Conservation (phyloP, 2,888 invertebrate species). For the Mythimna vitellina region DNA sequence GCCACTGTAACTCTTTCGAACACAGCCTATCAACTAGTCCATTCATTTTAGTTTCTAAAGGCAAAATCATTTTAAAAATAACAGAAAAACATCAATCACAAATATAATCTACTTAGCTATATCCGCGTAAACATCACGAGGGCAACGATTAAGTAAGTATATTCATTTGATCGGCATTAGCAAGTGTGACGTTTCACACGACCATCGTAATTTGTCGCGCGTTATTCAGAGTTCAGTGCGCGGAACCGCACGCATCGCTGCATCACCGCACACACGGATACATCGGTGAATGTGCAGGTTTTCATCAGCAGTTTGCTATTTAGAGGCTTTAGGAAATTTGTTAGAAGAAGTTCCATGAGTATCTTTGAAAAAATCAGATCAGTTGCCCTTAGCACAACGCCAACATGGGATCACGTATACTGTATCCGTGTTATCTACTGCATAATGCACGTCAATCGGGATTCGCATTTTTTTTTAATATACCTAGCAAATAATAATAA, state of each 20-base stretch:
- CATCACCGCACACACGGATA: conserved; percentile 70
- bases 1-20: too few species aligned
- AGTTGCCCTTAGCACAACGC: too few species aligned
- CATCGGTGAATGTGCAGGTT: conserved; percentile 56
- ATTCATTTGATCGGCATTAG: conserved; percentile 71
- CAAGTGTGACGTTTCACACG: conserved; percentile 84
- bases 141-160: conserved; percentile 69
- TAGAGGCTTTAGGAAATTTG: not conserved
- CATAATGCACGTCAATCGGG: not conserved
- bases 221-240: conserved; percentile 77
- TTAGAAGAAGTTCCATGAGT: not conserved
- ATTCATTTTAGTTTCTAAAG: not conserved
- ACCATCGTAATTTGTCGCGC: conserved; percentile 81
- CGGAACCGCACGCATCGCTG: conserved; percentile 75
- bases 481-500: too few species aligned
- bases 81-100: conserved; percentile 36
- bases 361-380: not conserved
- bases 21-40: too few species aligned
- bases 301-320: conserved; percentile 47
- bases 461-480: not conserved
- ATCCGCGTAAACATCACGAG: conserved; percentile 62
- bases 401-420: too few species aligned
- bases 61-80: not conserved
- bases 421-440: too few species aligned
- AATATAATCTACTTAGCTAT: conserved; percentile 54